Conservation (phyloP, 1,140 invertebrate species). For the Tyrophagus putrescentiae region DNA sequence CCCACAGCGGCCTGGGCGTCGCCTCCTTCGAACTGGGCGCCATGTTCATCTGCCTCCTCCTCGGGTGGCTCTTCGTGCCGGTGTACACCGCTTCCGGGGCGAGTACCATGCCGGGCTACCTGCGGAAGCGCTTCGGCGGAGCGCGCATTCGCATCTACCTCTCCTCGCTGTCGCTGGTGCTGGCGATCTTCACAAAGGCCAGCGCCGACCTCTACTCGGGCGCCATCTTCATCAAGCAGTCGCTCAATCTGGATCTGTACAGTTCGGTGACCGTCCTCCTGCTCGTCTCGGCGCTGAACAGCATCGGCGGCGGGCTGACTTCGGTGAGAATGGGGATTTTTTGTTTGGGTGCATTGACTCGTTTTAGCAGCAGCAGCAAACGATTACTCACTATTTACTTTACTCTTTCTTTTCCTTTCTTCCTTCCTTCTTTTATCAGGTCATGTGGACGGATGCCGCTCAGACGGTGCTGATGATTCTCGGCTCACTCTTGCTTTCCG, state of each 20-base stretch:
- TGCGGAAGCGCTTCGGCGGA: slow-evolving; percentile 42
- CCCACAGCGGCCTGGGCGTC: slow-evolving; percentile 35
- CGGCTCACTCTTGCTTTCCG: slow-evolving; percentile 30
- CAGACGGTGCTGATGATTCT: slow-evolving; percentile 40
- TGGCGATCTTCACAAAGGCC: slow-evolving; percentile 46
- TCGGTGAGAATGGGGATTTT: too few species aligned
- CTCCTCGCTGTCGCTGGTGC: slow-evolving; percentile 39
- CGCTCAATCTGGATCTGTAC: slow-evolving; percentile 39
- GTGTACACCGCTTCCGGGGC: slow-evolving; percentile 42
- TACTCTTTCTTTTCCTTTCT: too few species aligned
- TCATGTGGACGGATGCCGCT: slow-evolving; percentile 41
- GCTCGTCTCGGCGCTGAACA: slow-evolving; percentile 36
- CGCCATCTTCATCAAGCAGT: slow-evolving; percentile 41
- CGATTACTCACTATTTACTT: too few species aligned
- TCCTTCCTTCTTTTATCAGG: background rate
- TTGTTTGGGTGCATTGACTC: too few species aligned
- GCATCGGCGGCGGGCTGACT: slow-evolving; percentile 39
- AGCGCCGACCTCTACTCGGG: slow-evolving; percentile 40
- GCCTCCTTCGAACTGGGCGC: slow-evolving; percentile 38
- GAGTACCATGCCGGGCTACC: slow-evolving; percentile 44
- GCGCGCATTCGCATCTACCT: slow-evolving; percentile 41
- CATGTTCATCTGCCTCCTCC: slow-evolving; percentile 37
- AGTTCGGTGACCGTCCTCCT: slow-evolving; percentile 35
- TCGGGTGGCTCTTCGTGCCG: slow-evolving; percentile 45
- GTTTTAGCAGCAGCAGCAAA: too few species aligned